Percentiles rank a stretch among this genome's conserved stretches.
Evolutionary conservation across 1,140 invertebrate genomes (phyloP).

Genomic region (Lepidurus arcticus): DNA sequence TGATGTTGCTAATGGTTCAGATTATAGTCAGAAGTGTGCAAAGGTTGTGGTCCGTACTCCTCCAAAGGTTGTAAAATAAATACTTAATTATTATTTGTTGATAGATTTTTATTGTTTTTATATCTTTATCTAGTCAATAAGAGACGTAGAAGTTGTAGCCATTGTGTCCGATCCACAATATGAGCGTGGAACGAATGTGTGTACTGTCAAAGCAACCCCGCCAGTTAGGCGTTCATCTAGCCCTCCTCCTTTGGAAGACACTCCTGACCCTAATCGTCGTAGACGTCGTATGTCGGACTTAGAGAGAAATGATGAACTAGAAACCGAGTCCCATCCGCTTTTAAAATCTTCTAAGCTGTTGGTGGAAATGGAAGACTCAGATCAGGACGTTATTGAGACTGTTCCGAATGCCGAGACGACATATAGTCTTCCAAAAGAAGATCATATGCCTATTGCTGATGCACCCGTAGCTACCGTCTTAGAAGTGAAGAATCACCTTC

Average conservation of each 20-base stretch:
- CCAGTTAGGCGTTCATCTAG: background rate
- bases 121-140: too few species aligned
- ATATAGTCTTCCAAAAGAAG: background rate
- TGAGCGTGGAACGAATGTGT: too few species aligned
- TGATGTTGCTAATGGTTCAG: too few species aligned
- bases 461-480: background rate
- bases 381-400: background rate
- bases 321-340: background rate
- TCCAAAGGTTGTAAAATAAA: too few species aligned
- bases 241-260: background rate
- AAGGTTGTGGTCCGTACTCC: too few species aligned
- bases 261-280: background rate
- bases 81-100: too few species aligned
- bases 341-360: background rate
- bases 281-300: background rate
- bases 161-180: too few species aligned
- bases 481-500: background rate
- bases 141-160: too few species aligned
- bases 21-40: too few species aligned
- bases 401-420: background rate
- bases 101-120: too few species aligned
- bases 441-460: background rate
- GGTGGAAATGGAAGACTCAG: background rate
- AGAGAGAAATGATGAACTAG: background rate
- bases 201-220: background rate